phyloP scores from a whole-genome alignment of 92 coral and sea anemone species.

The Isaurus tuberculatus region DNA sequence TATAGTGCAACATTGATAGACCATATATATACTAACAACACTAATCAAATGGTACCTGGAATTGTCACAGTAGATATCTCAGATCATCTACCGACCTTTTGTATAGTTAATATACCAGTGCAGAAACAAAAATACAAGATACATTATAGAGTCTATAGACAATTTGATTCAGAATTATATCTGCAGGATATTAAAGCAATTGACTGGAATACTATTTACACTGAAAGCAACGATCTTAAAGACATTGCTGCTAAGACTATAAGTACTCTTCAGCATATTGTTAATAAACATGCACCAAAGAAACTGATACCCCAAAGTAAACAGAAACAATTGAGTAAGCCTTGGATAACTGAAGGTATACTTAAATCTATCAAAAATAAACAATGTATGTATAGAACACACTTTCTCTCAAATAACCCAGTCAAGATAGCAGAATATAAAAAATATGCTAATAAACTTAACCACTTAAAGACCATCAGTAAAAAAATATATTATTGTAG shows the following conservation, averaged over 20 bases:
- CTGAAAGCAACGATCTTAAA: constrained; percentile 37
- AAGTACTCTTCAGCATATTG: constrained; percentile 15
- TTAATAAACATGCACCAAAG: constrained; percentile 31
- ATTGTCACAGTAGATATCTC: constrained; percentile 12
- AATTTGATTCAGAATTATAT: constrained; percentile 44
- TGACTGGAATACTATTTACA: constrained; percentile 20
- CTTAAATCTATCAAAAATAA: not conserved
- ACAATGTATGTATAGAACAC: constrained; percentile 38
- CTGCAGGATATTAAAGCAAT: constrained; percentile 9
- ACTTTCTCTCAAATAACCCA: constrained; percentile 46
- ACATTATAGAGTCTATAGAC: constrained; percentile 48
- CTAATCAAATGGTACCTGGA: not conserved
- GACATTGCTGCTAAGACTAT: constrained; percentile 34
- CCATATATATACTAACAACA: not conserved
- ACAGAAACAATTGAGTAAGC: constrained; percentile 35
- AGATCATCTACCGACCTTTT: constrained; percentile 48
- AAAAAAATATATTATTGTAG: not conserved
- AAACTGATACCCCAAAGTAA: constrained; percentile 24
- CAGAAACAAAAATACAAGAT: constrained; percentile 30
- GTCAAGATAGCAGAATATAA: constrained; percentile 48
- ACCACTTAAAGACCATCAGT: not conserved
- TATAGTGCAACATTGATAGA: not conserved
- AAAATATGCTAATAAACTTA: constrained; percentile 56
- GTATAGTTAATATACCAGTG: constrained; percentile 41
- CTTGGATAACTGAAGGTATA: constrained; percentile 52